A percentile compares a stretch with the other conserved stretches of the same genome.
These are phyloP conservation scores for Xiphorhynchus erythropygius DNA, from an alignment of 2,797 vertebrate species.

Conservation along the genomic window DNA sequence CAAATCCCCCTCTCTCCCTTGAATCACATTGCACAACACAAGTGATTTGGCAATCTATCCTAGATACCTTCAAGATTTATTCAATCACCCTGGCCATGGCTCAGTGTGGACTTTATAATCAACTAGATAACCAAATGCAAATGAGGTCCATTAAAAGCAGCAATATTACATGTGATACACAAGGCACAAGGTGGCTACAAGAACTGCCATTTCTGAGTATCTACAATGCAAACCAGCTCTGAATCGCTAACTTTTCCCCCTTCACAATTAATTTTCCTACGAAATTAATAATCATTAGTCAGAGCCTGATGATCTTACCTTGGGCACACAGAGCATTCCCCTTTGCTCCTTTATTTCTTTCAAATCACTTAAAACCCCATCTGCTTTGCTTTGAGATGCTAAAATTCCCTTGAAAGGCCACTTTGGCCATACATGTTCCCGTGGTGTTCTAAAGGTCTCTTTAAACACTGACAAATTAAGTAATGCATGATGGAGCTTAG, in stretches of 20 bases:
- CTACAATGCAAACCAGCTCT: neutral
- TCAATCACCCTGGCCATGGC: neutral
- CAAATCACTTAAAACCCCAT: neutral
- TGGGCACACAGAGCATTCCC: neutral
- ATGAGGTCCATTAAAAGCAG: neutral
- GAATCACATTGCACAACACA: neutral
- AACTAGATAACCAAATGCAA: neutral
- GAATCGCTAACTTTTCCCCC: neutral
- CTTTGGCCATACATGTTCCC: neutral
- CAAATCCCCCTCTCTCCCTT: neutral
- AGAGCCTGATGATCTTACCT: neutral
- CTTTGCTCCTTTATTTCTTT: neutral
- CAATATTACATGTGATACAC: neutral
- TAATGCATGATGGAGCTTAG: neutral
- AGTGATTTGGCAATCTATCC: neutral
- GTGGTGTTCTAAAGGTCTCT: neutral
- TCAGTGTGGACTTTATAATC: neutral
- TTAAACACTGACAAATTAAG: neutral
- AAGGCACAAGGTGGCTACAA: neutral
- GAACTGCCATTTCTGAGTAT: neutral
- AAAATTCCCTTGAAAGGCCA: neutral
- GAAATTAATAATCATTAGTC: neutral
- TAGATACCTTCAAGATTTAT: neutral
- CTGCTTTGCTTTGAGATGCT: neutral
- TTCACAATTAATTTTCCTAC: neutral